Conservation (phyloP, 2,113 vertebrate species). For the Cyprinodon tularosa region DNA sequence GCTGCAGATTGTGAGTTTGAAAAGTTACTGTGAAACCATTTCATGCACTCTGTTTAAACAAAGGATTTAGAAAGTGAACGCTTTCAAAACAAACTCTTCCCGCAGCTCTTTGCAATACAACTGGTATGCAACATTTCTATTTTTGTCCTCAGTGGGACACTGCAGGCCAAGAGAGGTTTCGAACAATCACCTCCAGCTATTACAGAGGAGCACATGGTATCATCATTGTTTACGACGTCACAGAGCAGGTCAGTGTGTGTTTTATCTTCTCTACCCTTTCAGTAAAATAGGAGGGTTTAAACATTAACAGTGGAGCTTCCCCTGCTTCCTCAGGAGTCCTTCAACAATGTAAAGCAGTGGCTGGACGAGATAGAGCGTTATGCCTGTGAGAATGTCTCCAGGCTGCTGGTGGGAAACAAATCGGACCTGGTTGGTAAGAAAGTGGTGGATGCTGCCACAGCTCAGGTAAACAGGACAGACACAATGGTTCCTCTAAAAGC, state of each 20-base stretch:
- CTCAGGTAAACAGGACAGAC: conserved; percentile 81
- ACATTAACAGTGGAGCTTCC: background rate
- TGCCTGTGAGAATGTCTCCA: conserved; percentile 95
- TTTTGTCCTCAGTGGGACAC: conserved; percentile 89
- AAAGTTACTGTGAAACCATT: background rate
- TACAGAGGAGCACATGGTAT: conserved; percentile 98
- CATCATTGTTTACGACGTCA: conserved; percentile 97
- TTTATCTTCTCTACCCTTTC: too few relatives aligned
- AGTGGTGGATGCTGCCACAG: conserved; percentile 94
- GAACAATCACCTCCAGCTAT: conserved; percentile 98
- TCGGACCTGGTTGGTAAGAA: conserved; percentile 93
- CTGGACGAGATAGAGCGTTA: conserved; percentile 97
- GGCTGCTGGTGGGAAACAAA: conserved; percentile 97
- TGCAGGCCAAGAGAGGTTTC: conserved; percentile 95
- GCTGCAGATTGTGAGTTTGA: conserved; percentile 92
- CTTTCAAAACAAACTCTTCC: too few relatives aligned
- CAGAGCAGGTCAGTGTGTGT: conserved; percentile 86
- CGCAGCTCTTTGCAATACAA: too few relatives aligned
- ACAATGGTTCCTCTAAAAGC: background rate
- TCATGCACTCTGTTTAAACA: background rate
- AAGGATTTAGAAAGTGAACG: background rate
- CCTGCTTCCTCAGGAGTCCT: conserved; percentile 85
- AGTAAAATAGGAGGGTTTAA: background rate
- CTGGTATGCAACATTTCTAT: background rate
- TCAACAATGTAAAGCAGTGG: conserved; percentile 97